A percentile compares a stretch with the other conserved stretches of the same genome.
phyloP scores from a whole-genome alignment of 2,888 invertebrate species.

The Chalcosyrphus nemorum region DNA sequence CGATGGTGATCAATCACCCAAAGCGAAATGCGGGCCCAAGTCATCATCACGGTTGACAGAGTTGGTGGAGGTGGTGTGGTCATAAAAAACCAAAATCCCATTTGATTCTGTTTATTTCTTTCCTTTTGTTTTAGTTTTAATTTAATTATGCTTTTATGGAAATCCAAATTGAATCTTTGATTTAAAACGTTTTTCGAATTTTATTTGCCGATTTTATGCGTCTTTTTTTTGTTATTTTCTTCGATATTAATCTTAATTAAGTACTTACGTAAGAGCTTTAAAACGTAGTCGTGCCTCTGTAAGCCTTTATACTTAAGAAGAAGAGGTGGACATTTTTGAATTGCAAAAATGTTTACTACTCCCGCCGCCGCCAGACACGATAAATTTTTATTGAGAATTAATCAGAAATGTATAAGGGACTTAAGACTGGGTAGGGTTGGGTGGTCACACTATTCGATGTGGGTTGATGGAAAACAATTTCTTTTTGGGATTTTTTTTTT shows the following conservation, averaged over 20 bases:
- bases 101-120: not conserved
- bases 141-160: slow-evolving; percentile 17
- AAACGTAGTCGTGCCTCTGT: not conserved
- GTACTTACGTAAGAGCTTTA: not conserved
- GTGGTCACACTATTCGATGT: slow-evolving; percentile 2
- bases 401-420: not conserved
- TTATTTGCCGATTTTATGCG: not conserved
- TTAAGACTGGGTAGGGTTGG: slow-evolving; percentile 13
- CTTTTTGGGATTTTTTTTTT: not conserved
- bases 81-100: not conserved
- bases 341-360: slow-evolving; percentile 3
- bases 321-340: not conserved
- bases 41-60: not conserved
- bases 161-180: slow-evolving; percentile 2
- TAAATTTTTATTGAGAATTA: slow-evolving; percentile 12
- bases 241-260: not conserved
- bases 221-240: not conserved
- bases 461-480: not conserved
- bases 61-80: not conserved
- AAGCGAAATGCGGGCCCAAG: not conserved
- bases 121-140: not conserved
- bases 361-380: not conserved
- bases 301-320: too few species aligned
- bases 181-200: slow-evolving; percentile 9
- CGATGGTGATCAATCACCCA: not conserved